phyloP scores from a whole-genome alignment of 1,140 invertebrate genomes.

The Eumeta japonica region DNA sequence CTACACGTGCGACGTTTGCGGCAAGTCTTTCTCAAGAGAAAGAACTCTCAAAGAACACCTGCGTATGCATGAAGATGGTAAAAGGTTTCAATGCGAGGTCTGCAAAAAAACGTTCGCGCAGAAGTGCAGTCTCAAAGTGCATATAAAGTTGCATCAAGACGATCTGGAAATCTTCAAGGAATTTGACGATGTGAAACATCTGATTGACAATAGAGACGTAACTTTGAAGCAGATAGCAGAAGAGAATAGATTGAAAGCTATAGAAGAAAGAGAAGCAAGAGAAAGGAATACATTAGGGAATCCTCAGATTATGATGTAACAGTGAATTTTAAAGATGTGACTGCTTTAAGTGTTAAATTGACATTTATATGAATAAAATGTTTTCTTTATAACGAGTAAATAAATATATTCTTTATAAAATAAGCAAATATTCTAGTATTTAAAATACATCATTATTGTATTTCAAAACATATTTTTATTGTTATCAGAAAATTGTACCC shows the following conservation, averaged over 20 bases:
- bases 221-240: conserved; percentile 43
- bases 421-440: too few species aligned
- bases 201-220: conserved; percentile 44
- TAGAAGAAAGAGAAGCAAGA: too few species aligned
- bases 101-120: conserved; percentile 65
- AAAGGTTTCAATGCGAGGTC: conserved; percentile 60
- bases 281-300: too few species aligned
- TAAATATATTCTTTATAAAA: too few species aligned
- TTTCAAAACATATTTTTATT: too few species aligned
- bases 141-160: conserved; percentile 56
- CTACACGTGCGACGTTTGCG: conserved; percentile 72
- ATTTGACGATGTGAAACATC: conserved; percentile 47
- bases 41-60: conserved; percentile 77
- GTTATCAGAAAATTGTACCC: too few species aligned
- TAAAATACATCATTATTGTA: too few species aligned
- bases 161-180: conserved; percentile 50
- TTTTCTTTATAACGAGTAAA: too few species aligned
- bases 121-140: conserved; percentile 47
- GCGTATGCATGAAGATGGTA: conserved; percentile 60
- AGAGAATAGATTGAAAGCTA: conserved; percentile 33
- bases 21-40: conserved; percentile 66
- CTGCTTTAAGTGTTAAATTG: too few species aligned
- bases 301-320: too few species aligned
- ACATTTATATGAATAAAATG: too few species aligned
- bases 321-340: too few species aligned